These are phyloP conservation scores for Plecturocebus donacophilus DNA, from an alignment of 2,113 vertebrate genomes.

Conservation along the genomic window DNA sequence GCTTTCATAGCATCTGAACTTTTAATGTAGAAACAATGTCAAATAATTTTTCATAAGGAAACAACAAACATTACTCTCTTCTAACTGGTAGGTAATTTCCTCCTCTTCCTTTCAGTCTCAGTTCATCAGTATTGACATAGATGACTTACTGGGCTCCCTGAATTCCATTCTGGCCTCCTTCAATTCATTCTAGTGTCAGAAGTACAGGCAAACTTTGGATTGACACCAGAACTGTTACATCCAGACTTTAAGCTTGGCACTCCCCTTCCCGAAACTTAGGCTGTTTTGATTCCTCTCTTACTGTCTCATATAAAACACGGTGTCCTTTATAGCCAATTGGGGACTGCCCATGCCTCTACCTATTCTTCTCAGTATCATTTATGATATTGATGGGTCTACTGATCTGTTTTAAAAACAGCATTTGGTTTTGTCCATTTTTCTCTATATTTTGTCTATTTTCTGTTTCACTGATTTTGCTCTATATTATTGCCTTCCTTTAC, in stretches of 20 bases:
- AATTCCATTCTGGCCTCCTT: not conserved
- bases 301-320: not conserved
- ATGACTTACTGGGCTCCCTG: too few relatives aligned
- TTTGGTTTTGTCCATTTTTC: not conserved
- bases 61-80: not conserved
- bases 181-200: not conserved
- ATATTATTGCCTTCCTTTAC: not conserved
- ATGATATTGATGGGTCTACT: not conserved
- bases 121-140: not conserved
- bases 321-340: not conserved
- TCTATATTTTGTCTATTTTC: not conserved
- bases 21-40: conserved; percentile 14
- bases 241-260: not conserved
- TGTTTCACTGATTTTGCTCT: not conserved
- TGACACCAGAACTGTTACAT: not conserved
- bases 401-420: not conserved
- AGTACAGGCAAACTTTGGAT: not conserved
- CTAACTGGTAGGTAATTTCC: not conserved
- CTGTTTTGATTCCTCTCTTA: not conserved
- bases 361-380: not conserved
- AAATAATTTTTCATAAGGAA: not conserved
- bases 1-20: conserved; percentile 63
- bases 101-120: not conserved
- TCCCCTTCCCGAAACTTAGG: not conserved
- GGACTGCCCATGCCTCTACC: not conserved